phyloP scores from a whole-genome alignment of 2,888 invertebrate species.

The Ceraclea dissimilis region DNA sequence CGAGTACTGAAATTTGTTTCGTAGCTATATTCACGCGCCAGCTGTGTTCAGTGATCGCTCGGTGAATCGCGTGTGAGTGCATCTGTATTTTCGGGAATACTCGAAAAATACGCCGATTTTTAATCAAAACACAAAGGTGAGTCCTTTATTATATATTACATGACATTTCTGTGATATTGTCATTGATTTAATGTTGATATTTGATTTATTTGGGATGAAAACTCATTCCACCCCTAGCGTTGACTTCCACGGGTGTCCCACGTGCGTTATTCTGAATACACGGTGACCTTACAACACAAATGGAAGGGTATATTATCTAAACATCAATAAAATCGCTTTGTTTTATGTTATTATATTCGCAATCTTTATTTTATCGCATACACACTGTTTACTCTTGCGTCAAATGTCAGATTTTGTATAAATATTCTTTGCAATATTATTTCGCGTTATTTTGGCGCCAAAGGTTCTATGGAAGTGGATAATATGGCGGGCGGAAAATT shows the following conservation, averaged over 20 bases:
- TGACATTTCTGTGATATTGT: neutral
- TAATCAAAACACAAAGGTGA: conserved; percentile 14
- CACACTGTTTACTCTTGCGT: neutral
- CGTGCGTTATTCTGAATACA: conserved; percentile 15
- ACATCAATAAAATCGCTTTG: neutral
- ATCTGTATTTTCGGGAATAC: conserved; percentile 22
- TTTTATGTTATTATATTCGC: neutral
- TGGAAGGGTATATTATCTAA: too few relatives aligned
- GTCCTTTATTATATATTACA: conserved; percentile 3
- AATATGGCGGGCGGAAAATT: conserved; percentile 21
- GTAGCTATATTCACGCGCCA: conserved; percentile 20
- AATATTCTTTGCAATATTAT: neutral
- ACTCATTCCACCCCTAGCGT: conserved; percentile 13
- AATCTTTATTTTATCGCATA: neutral
- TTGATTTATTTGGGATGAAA: neutral
- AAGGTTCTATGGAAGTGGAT: conserved; percentile 19
- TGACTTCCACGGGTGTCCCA: conserved; percentile 12
- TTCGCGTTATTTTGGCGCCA: conserved; percentile 22
- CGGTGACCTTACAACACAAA: neutral
- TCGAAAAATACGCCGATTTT: conserved; percentile 19
- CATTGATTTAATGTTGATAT: neutral
- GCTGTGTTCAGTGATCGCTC: conserved; percentile 15
- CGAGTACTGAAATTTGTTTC: too few relatives aligned
- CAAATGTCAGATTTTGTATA: neutral
- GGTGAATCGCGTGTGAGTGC: too few relatives aligned